Base-by-base conservation (phyloP, 1,140 invertebrate species). In the Bacillus rossius region DNA sequence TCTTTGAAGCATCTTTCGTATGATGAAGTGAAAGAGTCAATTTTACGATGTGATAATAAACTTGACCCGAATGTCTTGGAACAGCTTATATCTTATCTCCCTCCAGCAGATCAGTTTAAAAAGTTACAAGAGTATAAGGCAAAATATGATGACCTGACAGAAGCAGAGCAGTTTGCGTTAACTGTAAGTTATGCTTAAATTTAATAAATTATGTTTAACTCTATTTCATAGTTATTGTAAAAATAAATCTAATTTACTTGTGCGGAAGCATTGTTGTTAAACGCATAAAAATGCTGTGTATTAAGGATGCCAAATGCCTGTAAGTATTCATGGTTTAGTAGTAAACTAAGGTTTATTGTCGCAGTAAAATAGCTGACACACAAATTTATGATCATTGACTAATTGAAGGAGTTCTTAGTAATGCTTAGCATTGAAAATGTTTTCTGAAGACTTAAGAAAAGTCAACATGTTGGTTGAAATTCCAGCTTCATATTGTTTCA, bases 141-240 rank as follows among this genome's bases (percentile, higher is more conserved):
- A 40, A 84, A 86, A 40, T 84, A 85, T 61, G 82, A 92, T 34
- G 87, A 95, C 20, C 71, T 99, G 37, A 89, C 92, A 0, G 93
- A 95, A 64, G 91, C 95, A 3, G 96, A 99, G 75, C 92, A 96
- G 70, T 98, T 98, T 78, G 88, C 89, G 47, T 84, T 95, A 2
- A 92, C 89, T n/a, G 91, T 96, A 72, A 83, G 87, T 60, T 84
- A 69, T 19, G 8, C n/a, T 22, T 14, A 16, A 14, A 8, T 22
- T 50, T 10, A 49, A 34, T 10, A 47, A 1, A 43, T 8, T 42
- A 19, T 13, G n/a, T n/a, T n/a, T n/a, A n/a, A n/a, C n/a, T n/a
- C n/a, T n/a, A n/a, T n/a, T n/a, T n/a, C n/a, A n/a, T n/a, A n/a
- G n/a, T n/a, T n/a, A n/a, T n/a, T n/a, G n/a, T n/a, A n/a, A n/a